Evolutionary conservation across 2,888 invertebrate species (phyloP).

Genomic region (Cybosia mesomella): DNA sequence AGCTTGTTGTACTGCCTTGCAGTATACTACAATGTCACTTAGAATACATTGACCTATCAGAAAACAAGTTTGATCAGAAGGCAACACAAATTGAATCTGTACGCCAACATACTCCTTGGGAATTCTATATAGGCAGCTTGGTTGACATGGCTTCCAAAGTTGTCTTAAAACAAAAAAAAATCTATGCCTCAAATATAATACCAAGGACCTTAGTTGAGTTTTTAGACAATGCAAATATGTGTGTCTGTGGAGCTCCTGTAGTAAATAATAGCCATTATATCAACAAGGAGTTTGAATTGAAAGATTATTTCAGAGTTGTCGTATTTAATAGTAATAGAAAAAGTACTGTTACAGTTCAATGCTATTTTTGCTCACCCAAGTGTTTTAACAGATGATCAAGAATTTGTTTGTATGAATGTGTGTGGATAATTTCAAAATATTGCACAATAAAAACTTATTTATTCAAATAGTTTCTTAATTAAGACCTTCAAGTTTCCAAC

Average conservation of each 20-base stretch:
- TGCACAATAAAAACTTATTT: slow-evolving; percentile 39
- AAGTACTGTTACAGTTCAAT: slow-evolving; percentile 84
- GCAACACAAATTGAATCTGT: slow-evolving; percentile 34
- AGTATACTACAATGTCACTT: slow-evolving; percentile 85
- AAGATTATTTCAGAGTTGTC: slow-evolving; percentile 73
- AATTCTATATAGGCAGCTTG: slow-evolving; percentile 81
- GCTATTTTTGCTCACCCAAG: slow-evolving; percentile 87
- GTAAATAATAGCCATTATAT: slow-evolving; percentile 64
- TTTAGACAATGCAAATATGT: slow-evolving; percentile 88
- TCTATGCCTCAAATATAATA: slow-evolving; percentile 86
- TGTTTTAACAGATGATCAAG: slow-evolving; percentile 69
- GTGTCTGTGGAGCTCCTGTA: slow-evolving; percentile 87
- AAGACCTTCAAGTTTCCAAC: slow-evolving; percentile 86
- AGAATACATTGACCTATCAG: slow-evolving; percentile 86
- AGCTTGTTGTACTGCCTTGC: slow-evolving; percentile 86
- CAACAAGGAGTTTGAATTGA: slow-evolving; percentile 71
- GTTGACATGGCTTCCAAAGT: slow-evolving; percentile 85
- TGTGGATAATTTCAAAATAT: slow-evolving; percentile 25
- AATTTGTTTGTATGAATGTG: slow-evolving; percentile 5
- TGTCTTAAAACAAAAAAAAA: slow-evolving; percentile 82
- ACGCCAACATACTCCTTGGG: slow-evolving; percentile 61
- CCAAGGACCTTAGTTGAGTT: slow-evolving; percentile 87
- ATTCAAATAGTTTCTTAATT: slow-evolving; percentile 50
- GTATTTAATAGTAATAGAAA: slow-evolving; percentile 70
- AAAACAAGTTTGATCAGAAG: slow-evolving; percentile 81